Base-by-base conservation (phyloP, 2,113 vertebrate species). In the Trogon melanurus region DNA sequence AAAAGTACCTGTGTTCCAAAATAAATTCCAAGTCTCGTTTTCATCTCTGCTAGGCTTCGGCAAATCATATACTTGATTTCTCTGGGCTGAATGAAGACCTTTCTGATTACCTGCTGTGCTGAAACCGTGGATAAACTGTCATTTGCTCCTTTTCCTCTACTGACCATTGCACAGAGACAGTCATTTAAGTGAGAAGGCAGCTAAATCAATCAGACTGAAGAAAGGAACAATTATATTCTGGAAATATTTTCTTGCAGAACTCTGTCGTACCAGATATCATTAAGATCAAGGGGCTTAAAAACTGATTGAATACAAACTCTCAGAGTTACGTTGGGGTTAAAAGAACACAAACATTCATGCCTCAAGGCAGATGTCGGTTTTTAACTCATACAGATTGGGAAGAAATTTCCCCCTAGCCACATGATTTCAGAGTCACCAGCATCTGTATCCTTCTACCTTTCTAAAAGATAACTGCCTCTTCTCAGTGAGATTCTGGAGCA, bases 61-160 rank as follows among this genome's bases (percentile, higher is more conserved):
- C 80, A 89, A 71, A 76, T 91, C 51, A 64, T 26, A n/a, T 62
- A 3, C 44, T 51, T 91, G 79, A 75, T 93, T 95, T 94, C 75
- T 83, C 56, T 85, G 66, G 32, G 30, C 47, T 73, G 50, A 85
- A 47, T 56, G 75, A 80, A 78, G 60, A 30, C 51, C 34, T 74
- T 93, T 90, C 32, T 90, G 64, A 86, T 96, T 90, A 50, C 27
- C 48, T 92, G 8, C 93, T 96, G 60, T 95, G 34, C 44, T 94
- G 57, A 70, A 81, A 78, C 44, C 22, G 34, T 80, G 90, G 93
- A 71, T 64, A 88, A 90, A 32, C 50, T 56, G 26, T 45, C 29
- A 51, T 76, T 91, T 90, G 10, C 53, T 90, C 9, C 44, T 90
- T 71, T 79, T 70, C n/a, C 54, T 89, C 13, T n/a, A 18, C 88